Percentiles rank a stretch among this genome's conserved stretches.
These are phyloP conservation scores for Venturia canescens DNA, from an alignment of 1,140 invertebrate species.

Conservation along the genomic window DNA sequence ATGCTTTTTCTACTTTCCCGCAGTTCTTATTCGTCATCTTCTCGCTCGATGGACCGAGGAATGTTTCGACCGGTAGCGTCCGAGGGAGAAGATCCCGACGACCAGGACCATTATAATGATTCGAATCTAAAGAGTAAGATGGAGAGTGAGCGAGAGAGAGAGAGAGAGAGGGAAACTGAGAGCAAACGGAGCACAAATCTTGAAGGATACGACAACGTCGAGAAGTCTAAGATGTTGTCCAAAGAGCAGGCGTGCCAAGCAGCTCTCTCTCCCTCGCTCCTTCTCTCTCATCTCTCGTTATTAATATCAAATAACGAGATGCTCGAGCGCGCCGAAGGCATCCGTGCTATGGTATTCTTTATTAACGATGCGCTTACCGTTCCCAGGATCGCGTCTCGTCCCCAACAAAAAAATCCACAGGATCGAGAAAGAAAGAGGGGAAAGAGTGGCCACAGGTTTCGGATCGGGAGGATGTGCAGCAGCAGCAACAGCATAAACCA, in stretches of 20 bases:
- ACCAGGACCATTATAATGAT: conserved; percentile 73
- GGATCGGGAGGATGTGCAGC: neutral
- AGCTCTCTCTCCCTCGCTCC: conserved; percentile 45
- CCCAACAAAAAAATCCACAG: conserved; percentile 63
- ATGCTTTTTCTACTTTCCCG: neutral
- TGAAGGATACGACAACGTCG: conserved; percentile 32
- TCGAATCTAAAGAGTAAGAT: conserved; percentile 62
- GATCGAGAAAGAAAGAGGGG: conserved; percentile 46
- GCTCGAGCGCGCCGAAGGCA: conserved; percentile 65
- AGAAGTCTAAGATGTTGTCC: conserved; percentile 36
- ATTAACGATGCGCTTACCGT: conserved; percentile 70
- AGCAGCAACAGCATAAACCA: neutral
- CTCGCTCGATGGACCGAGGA: conserved; percentile 53
- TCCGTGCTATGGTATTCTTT: conserved; percentile 69
- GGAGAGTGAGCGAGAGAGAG: conserved; percentile 15
- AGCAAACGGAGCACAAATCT: conserved; percentile 35
- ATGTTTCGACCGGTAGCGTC: conserved; percentile 70
- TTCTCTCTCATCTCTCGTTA: conserved; percentile 61
- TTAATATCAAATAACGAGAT: conserved; percentile 75
- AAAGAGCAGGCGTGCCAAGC: conserved; percentile 36
- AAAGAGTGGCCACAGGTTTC: conserved; percentile 21
- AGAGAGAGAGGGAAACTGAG: conserved; percentile 22
- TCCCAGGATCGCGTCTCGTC: conserved; percentile 56
- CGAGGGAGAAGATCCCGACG: conserved; percentile 31
- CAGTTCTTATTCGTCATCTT: conserved; percentile 26